Evolutionary conservation across 2,797 vertebrate species (phyloP), one percentile per base, ranked within the genome.

Genomic region (Sciurus carolinensis): DNA sequence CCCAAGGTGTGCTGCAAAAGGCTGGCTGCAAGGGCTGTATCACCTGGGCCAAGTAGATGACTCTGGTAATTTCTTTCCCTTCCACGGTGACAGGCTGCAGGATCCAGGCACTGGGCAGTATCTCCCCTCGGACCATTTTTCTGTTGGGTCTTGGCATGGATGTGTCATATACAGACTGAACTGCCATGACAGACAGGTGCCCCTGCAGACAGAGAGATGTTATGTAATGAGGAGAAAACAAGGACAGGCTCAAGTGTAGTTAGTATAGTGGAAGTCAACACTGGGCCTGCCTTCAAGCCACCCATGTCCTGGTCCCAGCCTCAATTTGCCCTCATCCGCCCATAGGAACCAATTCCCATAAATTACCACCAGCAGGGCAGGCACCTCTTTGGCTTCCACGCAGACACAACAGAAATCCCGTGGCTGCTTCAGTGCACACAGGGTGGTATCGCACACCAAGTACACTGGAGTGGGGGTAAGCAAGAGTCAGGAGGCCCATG

Each of bases 321-420:
- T 69, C 64, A 24, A 62, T 62, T 62, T 62, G 59, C 59, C 59
- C 24, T 62, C 59, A 9, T 62, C 24, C 59, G 24, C 24, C 8
- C 22, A 26, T 3, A 62, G 59, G 7, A 62, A 24, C 59, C 59
- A 62, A 62, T 26, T 62, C 59, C 59, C 59, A 11, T 62, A 62
- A 24, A 62, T 92, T 72, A 88, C 90, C 90, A 62, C 75, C 11
- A 18, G 90, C 42, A 87, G 0, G 14, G 87, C 77, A 96, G 87
- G 91, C 97, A 99, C 99, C 99, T 99, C 99, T 98, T 99, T 99
- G 96, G 99, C 99, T 98, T 99, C 99, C 2, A 99, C 98, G 96
- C 99, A 99, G 98, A 99, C 99, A 98, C 99, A 99, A 98, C 99
- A 99, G 99, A 99, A 99, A 98, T 99, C 99, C 83, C 99, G 98